Conservation (phyloP, 2,888 invertebrate genomes). For the Tridacna crocea region DNA sequence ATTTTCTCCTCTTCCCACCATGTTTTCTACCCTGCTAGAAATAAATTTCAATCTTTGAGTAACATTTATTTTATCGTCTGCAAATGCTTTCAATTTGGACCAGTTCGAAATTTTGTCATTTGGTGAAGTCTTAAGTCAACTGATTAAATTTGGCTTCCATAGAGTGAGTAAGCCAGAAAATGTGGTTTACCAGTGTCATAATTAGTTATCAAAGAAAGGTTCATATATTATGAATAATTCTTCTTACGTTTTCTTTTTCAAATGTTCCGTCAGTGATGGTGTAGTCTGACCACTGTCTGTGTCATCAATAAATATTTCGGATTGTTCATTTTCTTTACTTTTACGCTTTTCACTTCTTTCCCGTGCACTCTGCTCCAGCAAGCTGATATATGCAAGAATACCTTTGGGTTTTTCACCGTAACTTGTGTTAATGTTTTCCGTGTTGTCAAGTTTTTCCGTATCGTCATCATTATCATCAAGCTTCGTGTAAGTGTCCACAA, state of each 20-base stretch:
- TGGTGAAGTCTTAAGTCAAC: too few relatives aligned
- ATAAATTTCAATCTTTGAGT: too few relatives aligned
- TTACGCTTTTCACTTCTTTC: slow-evolving; percentile 65
- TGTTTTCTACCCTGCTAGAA: too few relatives aligned
- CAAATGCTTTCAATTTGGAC: too few relatives aligned
- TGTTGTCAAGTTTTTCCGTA: slow-evolving; percentile 60
- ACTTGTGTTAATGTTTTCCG: slow-evolving; percentile 54
- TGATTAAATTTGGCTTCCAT: too few relatives aligned
- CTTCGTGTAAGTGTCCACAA: slow-evolving; percentile 61
- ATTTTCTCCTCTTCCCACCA: too few relatives aligned
- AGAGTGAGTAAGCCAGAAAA: too few relatives aligned
- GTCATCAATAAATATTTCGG: slow-evolving; percentile 53
- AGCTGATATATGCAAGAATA: slow-evolving; percentile 82
- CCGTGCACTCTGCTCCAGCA: slow-evolving; percentile 79
- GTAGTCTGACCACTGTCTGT: slow-evolving; percentile 60
- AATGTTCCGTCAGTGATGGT: slow-evolving; percentile 48
- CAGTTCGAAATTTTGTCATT: too few relatives aligned
- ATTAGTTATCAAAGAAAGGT: too few relatives aligned
- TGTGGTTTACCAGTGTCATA: too few relatives aligned
- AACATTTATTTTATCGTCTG: too few relatives aligned
- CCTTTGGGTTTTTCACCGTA: slow-evolving; percentile 70
- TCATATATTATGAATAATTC: too few relatives aligned
- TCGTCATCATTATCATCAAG: slow-evolving; percentile 43
- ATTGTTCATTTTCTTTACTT: slow-evolving; percentile 58
- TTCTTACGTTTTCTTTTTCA: slow-evolving; percentile 63